A percentile compares a stretch with the other conserved stretches of the same genome.
Conservation (phyloP, 2,888 invertebrate species). For the Zygogramma bicolorata region DNA sequence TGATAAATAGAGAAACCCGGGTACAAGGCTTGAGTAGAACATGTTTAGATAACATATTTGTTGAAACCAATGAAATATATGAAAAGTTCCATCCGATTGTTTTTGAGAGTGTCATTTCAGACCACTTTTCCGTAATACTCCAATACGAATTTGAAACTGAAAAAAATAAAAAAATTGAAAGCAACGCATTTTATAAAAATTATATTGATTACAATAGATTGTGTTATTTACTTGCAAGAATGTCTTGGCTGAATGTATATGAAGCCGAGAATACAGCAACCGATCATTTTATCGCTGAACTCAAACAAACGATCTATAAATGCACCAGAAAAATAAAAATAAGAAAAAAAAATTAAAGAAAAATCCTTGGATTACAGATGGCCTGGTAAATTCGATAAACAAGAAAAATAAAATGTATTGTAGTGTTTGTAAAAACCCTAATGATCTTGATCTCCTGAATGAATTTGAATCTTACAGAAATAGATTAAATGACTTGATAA, state of each 20-base stretch:
- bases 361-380: neutral
- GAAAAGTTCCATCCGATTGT: neutral
- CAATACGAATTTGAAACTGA: neutral
- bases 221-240: neutral
- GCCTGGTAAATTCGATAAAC: neutral
- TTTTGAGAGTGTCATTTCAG: neutral
- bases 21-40: neutral
- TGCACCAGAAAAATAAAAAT: neutral
- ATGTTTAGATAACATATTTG: neutral
- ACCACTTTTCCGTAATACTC: neutral
- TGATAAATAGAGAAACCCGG: neutral
- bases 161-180: neutral
- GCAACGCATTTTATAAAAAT: no score
- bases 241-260: no score
- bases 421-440: neutral
- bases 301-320: neutral
- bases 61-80: neutral
- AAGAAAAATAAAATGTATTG: no score
- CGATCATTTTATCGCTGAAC: neutral
- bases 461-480: neutral
- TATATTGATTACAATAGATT: neutral
- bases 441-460: neutral
- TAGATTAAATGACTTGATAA: neutral
- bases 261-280: neutral
- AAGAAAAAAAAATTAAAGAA: no score